Percentiles rank a stretch among this genome's conserved stretches.
These are phyloP conservation scores for Callocephalon fimbriatum DNA, from an alignment of 2,113 vertebrate species.

Conservation along the genomic window DNA sequence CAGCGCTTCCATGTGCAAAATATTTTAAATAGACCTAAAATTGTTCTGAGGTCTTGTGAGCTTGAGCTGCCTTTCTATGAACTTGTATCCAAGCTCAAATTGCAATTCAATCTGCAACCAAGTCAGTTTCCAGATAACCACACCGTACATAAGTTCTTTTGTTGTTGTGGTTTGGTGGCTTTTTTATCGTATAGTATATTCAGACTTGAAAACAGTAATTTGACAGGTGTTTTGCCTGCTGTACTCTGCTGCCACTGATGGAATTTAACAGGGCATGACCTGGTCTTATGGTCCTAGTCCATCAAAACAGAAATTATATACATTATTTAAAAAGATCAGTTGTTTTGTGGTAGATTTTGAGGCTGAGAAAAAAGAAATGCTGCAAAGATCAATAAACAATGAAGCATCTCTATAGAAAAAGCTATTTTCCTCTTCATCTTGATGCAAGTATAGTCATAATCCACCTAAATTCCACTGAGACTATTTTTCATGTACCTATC, in stretches of 20 bases:
- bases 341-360: background rate
- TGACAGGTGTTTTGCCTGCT: background rate
- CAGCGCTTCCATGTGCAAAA: background rate
- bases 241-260: background rate
- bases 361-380: background rate
- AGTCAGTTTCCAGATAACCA: background rate
- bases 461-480: background rate
- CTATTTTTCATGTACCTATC: background rate
- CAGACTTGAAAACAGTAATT: background rate
- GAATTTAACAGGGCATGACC: background rate
- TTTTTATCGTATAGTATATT: background rate
- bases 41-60: background rate
- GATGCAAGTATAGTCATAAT: background rate
- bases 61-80: background rate
- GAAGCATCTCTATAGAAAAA: conserved; percentile 4
- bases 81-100: background rate
- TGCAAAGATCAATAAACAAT: background rate
- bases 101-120: background rate
- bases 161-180: accelerated
- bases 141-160: accelerated
- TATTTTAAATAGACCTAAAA: background rate
- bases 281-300: background rate
- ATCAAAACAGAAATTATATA: conserved; percentile 1
- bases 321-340: background rate
- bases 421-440: background rate